phyloP scores from a whole-genome alignment of 1,140 invertebrate species.

The Hycleus phaleratus region DNA sequence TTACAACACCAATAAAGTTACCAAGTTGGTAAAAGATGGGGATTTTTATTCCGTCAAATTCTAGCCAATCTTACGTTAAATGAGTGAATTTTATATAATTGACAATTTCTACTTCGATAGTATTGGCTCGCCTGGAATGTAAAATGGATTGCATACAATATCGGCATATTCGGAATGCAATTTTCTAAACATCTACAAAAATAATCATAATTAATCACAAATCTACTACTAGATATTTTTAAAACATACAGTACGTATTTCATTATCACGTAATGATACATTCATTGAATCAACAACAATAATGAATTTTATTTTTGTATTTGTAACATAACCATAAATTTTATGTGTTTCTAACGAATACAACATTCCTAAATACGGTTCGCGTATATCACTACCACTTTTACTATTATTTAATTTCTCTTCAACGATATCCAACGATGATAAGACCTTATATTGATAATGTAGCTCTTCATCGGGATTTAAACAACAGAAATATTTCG shows the following conservation, averaged over 20 bases:
- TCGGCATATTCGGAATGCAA: slow-evolving; percentile 87
- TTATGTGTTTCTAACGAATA: slow-evolving; percentile 96
- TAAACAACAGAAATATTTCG: slow-evolving; percentile 75
- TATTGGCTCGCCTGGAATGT: slow-evolving; percentile 78
- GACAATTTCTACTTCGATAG: slow-evolving; percentile 59
- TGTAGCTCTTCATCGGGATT: slow-evolving; percentile 69
- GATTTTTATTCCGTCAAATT: too few species aligned
- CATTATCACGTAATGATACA: slow-evolving; percentile 81
- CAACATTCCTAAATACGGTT: slow-evolving; percentile 84
- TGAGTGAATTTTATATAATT: neutral
- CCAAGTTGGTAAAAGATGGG: too few species aligned
- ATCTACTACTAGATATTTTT: neutral
- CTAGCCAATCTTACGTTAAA: too few species aligned
- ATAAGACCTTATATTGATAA: slow-evolving; percentile 89
- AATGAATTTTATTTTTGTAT: slow-evolving; percentile 92
- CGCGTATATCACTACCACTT: slow-evolving; percentile 63
- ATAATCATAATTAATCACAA: slow-evolving; percentile 17
- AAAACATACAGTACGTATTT: slow-evolving; percentile 75
- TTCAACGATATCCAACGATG: slow-evolving; percentile 89
- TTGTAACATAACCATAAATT: slow-evolving; percentile 98
- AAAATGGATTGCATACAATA: slow-evolving; percentile 91
- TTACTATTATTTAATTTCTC: slow-evolving; percentile 71
- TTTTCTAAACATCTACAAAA: slow-evolving; percentile 74
- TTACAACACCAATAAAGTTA: too few species aligned
- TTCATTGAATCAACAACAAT: slow-evolving; percentile 89